phyloP scores from a whole-genome alignment of 2,113 vertebrate genomes.

The Zosterops borbonicus region DNA sequence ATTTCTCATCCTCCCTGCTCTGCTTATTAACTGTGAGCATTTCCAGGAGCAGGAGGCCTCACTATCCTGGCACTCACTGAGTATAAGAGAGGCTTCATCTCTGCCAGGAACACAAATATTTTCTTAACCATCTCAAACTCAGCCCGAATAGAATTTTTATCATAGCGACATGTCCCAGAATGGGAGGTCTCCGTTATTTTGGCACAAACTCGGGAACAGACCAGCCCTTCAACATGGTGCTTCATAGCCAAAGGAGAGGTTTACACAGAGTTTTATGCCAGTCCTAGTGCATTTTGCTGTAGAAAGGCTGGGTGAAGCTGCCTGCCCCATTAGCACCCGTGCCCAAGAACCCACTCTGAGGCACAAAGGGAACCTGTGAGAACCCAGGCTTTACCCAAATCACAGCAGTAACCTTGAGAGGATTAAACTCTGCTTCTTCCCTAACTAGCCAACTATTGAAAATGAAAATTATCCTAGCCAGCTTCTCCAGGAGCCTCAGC shows the following conservation, averaged over 20 bases:
- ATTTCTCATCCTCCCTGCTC: rapidly evolving
- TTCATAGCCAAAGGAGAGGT: not conserved
- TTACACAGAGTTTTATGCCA: not conserved
- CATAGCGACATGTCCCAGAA: not conserved
- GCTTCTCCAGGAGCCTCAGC: not conserved
- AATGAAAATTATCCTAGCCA: not conserved
- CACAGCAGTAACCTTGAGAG: not conserved
- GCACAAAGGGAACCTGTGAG: rapidly evolving
- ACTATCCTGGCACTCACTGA: not conserved
- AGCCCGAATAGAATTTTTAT: not conserved
- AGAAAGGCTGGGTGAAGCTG: not conserved
- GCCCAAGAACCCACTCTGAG: not conserved
- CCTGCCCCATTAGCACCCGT: not conserved
- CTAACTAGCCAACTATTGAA: not conserved
- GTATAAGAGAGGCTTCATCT: not conserved
- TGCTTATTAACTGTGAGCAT: not conserved
- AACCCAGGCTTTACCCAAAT: not conserved
- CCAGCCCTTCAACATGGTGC: not conserved
- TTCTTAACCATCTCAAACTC: not conserved
- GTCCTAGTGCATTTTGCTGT: not conserved
- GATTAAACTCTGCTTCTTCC: not conserved
- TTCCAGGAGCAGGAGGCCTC: not conserved
- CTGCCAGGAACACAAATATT: conserved; percentile 35
- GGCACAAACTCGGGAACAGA: not conserved
- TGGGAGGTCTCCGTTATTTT: not conserved